Percentiles rank a stretch among this genome's conserved stretches.
phyloP scores from a whole-genome alignment of 2,113 vertebrate species.

The Percina caprodes region DNA sequence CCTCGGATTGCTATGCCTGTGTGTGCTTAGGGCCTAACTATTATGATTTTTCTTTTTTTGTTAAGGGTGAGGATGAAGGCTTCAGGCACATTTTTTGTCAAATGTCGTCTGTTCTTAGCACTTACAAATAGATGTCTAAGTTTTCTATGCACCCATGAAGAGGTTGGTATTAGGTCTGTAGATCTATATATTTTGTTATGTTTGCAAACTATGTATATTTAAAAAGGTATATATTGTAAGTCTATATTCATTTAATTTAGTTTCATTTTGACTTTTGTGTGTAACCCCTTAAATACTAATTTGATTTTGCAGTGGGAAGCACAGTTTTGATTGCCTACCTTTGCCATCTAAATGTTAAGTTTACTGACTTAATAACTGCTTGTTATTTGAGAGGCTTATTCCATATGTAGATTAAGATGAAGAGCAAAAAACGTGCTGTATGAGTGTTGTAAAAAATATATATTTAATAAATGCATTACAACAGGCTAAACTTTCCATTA shows the following conservation, averaged over 20 bases:
- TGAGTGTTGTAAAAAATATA: slow-evolving; percentile 54
- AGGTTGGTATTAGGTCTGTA: slow-evolving; percentile 23
- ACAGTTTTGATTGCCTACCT: slow-evolving; percentile 9
- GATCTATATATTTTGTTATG: slow-evolving; percentile 27
- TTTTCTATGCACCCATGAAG: slow-evolving; percentile 42
- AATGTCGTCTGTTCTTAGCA: slow-evolving; percentile 41
- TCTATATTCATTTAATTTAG: slow-evolving; percentile 16
- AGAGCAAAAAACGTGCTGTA: slow-evolving; percentile 34
- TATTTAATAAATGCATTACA: slow-evolving; percentile 73
- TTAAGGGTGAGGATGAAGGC: slow-evolving; percentile 9
- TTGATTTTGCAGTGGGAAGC: slow-evolving; percentile 46
- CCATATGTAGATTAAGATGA: slow-evolving; percentile 41
- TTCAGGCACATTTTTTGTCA: background rate
- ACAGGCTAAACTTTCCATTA: background rate
- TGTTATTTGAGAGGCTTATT: slow-evolving; percentile 36
- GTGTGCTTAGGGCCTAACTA: background rate
- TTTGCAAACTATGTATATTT: slow-evolving; percentile 47
- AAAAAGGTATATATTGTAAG: slow-evolving; percentile 34
- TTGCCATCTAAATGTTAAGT: slow-evolving; percentile 33
- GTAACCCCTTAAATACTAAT: slow-evolving; percentile 22
- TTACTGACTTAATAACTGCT: slow-evolving; percentile 51
- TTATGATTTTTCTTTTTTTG: background rate
- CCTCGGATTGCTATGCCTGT: background rate
- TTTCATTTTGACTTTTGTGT: slow-evolving; percentile 35
- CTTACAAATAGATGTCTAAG: slow-evolving; percentile 35